A percentile compares a stretch with the other conserved stretches of the same genome.
These are phyloP conservation scores for Caranx melampygus DNA, from an alignment of 2,113 vertebrate species.

Conservation along the genomic window DNA sequence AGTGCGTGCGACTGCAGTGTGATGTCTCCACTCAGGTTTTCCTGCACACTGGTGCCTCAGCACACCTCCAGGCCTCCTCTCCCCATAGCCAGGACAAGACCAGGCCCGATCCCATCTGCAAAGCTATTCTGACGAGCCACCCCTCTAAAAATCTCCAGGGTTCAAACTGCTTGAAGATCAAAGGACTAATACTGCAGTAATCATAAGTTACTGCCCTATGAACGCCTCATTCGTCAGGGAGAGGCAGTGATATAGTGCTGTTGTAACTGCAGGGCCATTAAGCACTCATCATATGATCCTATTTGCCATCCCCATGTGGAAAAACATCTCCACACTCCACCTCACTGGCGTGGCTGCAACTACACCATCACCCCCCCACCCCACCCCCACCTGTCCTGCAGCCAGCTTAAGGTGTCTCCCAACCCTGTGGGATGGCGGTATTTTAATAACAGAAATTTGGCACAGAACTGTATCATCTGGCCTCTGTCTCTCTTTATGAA, in stretches of 20 bases:
- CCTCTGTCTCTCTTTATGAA: constrained; percentile 56
- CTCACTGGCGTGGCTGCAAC: neutral
- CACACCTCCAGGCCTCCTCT: constrained; percentile 67
- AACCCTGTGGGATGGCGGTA: constrained; percentile 36
- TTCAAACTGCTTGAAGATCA: constrained; percentile 80
- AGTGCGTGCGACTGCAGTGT: constrained; percentile 2
- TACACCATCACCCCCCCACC: neutral
- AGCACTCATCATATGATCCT: constrained; percentile 67
- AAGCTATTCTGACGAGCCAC: constrained; percentile 78
- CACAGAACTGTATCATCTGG: constrained; percentile 62
- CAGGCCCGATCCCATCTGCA: constrained; percentile 74
- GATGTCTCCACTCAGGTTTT: constrained; percentile 49
- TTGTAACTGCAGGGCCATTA: constrained; percentile 75
- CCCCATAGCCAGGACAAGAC: constrained; percentile 76
- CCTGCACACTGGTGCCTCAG: constrained; percentile 43
- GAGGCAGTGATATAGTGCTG: constrained; percentile 62
- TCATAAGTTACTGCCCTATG: constrained; percentile 74
- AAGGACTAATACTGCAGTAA: constrained; percentile 76
- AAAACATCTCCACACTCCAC: constrained; percentile 60
- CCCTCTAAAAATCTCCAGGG: constrained; percentile 70
- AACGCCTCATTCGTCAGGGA: constrained; percentile 73
- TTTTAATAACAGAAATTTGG: constrained; percentile 78
- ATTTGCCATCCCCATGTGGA: constrained; percentile 50
- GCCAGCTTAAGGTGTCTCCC: constrained; percentile 43
- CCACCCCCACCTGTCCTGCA: neutral